Percentiles rank a stretch among this genome's conserved stretches.
phyloP scores from a whole-genome alignment of 64 coral and sea anemone genomes.

The Pocillopora damicornis region DNA sequence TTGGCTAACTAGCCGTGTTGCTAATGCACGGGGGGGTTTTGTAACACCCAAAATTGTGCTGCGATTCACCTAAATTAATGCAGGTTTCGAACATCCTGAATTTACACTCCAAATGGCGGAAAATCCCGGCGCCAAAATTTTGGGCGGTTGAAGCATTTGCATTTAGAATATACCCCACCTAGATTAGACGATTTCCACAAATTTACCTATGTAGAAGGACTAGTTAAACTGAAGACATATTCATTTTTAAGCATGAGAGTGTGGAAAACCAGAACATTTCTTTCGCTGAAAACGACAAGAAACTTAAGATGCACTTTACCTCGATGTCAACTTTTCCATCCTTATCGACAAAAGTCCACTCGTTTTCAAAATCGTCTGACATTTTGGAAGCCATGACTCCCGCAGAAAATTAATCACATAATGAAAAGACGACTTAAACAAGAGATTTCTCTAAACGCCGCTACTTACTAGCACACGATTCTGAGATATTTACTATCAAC shows the following conservation, averaged over 20 bases:
- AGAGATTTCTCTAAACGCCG: neutral
- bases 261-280: neutral
- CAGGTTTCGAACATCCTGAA: neutral
- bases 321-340: constrained; percentile 31
- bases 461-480: neutral
- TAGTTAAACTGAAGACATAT: neutral
- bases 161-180: neutral
- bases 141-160: neutral
- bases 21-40: neutral
- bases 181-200: neutral
- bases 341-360: constrained; percentile 36
- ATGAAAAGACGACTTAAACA: neutral
- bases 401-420: neutral
- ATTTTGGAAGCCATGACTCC: neutral
- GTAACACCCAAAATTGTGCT: neutral
- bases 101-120: neutral
- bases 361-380: constrained; percentile 34
- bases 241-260: neutral
- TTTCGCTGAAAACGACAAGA: neutral
- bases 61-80: neutral
- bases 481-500: neutral
- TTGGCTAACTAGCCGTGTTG: neutral
- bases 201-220: neutral
- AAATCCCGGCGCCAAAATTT: neutral
- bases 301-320: neutral